These are phyloP conservation scores for Ophiothrix spiculata DNA, from an alignment of 35 echinoderm and acorn worm genomes.

Conservation along the genomic window DNA sequence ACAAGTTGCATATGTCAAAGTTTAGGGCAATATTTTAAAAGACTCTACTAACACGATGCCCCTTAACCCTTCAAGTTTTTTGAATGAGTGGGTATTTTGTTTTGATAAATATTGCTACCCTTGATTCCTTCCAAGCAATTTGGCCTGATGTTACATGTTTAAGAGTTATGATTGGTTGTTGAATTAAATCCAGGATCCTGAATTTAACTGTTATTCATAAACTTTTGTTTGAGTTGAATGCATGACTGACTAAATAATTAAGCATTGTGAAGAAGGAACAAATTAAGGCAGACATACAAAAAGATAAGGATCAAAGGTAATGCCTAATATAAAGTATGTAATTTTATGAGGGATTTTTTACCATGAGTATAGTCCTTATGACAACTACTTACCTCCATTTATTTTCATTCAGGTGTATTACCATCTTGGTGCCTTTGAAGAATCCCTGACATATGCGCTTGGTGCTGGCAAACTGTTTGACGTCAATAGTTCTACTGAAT, in stretches of 20 bases:
- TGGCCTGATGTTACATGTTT: too few species aligned
- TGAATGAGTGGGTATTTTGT: too few species aligned
- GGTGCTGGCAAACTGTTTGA: slow-evolving; percentile 92
- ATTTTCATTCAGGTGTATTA: slow-evolving; percentile 79
- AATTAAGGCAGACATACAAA: background rate
- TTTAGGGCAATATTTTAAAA: too few species aligned
- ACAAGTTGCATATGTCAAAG: too few species aligned
- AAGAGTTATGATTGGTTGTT: too few species aligned
- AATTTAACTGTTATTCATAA: background rate
- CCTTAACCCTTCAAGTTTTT: too few species aligned
- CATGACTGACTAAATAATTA: background rate
- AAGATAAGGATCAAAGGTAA: background rate
- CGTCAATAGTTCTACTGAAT: slow-evolving; percentile 75
- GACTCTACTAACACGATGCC: too few species aligned
- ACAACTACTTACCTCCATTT: background rate
- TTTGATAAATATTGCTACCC: too few species aligned
- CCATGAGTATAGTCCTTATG: background rate
- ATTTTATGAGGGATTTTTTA: background rate
- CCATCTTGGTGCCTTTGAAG: slow-evolving; percentile 95
- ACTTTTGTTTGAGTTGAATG: background rate
- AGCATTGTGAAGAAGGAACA: background rate
- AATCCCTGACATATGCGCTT: slow-evolving; percentile 93
- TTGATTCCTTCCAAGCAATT: too few species aligned
- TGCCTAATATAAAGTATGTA: background rate
- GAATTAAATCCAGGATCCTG: too few species aligned